Conservation (phyloP, 2,797 vertebrate genomes). For the Bufotes viridis region DNA sequence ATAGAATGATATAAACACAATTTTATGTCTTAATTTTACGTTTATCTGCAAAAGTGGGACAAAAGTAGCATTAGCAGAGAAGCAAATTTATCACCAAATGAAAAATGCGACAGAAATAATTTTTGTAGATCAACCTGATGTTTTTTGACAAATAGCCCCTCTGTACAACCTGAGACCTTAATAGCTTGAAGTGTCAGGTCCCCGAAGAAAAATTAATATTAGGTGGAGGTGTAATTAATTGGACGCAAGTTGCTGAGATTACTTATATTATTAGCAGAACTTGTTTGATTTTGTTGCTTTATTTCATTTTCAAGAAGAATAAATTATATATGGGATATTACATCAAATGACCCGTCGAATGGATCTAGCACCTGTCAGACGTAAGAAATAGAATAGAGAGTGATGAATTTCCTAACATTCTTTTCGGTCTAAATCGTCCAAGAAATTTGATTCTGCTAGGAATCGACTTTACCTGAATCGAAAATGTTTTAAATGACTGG, state of each 20-base stretch:
- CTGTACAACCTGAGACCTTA: slow-evolving; percentile 31
- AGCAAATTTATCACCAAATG: slow-evolving; percentile 40
- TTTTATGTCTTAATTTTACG: slow-evolving; percentile 11
- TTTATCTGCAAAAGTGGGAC: slow-evolving; percentile 42
- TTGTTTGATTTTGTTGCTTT: not conserved
- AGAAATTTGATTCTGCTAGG: too few relatives aligned
- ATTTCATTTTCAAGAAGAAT: not conserved
- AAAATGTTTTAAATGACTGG: too few relatives aligned
- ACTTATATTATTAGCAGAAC: slow-evolving; percentile 22
- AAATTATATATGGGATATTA: not conserved
- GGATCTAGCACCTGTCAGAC: not conserved
- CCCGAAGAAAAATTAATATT: slow-evolving; percentile 18
- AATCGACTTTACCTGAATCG: too few relatives aligned
- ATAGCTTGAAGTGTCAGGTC: slow-evolving; percentile 36
- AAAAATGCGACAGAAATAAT: slow-evolving; percentile 36
- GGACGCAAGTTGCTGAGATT: not conserved
- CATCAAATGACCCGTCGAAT: not conserved
- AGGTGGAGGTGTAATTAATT: slow-evolving; percentile 19
- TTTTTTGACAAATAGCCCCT: slow-evolving; percentile 41
- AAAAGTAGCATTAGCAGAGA: slow-evolving; percentile 43
- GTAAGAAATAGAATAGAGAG: too few relatives aligned
- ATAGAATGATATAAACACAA: not conserved
- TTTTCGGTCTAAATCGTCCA: too few relatives aligned
- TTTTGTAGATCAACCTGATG: slow-evolving; percentile 37
- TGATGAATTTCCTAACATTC: too few relatives aligned